Base-by-base conservation (phyloP, 2,113 vertebrate species). In the Dryoscopus gambensis region DNA sequence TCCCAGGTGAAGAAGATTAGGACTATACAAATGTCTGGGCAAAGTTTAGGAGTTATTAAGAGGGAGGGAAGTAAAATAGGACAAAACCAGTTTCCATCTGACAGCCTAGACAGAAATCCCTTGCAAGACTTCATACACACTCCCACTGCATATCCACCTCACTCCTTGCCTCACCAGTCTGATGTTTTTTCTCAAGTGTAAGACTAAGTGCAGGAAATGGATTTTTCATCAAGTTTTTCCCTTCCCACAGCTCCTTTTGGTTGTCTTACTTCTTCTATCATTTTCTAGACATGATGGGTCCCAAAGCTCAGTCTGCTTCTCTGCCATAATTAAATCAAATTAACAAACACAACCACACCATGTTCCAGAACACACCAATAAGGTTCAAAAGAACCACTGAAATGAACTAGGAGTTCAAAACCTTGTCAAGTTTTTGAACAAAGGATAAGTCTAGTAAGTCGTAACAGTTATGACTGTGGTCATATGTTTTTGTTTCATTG, bases 301-400 rank as follows among this genome's bases (percentile, higher is more conserved):
- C 39, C 92, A 75, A 93, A 94, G 30, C 76, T 63, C 82, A 84
- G 56, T 37, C 78, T 88, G 84, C 30, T 87, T 88, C 55, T n/a
- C 39, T 89, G 49, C 55, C 74, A 25, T 87, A 89, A 92, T 94
- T 91, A 85, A 80, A 95, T 88, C 27, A 78, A 82, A 91, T 87
- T 74, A 85, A 95, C 31, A 83, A 85, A 90, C 67, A 87, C 57
- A 91, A 46, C 77, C 12, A 55, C 42, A 90, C 37, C 40, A 57
- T 57, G 56, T 78, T 73, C 80, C 77, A 69, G 84, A 90, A 93
- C 68, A 89, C 25, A 68, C 10, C 60, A 77, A 35, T 40, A 30
- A 95, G 69, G 19, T 42, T 70, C 87, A 59, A 73, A 86, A 89
- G 39, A 89, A 89, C n/a, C 44, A 76, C 4, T 65, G n/a, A 73